These are phyloP conservation scores for Heptranchias perlo DNA, from an alignment of 2,113 vertebrate genomes.

Conservation along the genomic window DNA sequence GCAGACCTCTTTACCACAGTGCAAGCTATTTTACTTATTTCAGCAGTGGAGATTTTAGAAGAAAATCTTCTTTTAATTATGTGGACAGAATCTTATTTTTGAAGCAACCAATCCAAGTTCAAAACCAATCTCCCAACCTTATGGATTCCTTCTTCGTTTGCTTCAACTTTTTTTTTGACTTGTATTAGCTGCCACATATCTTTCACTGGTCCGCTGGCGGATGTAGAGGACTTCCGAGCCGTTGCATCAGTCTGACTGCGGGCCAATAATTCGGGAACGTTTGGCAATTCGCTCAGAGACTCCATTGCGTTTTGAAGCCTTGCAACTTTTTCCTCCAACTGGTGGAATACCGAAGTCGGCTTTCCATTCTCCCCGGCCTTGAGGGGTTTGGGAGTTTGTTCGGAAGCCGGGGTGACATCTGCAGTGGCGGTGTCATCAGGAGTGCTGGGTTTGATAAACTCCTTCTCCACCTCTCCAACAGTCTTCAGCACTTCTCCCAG, in stretches of 20 bases:
- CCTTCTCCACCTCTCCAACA: slow-evolving; percentile 35
- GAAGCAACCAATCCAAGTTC: too few species aligned
- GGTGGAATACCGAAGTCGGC: slow-evolving; percentile 45
- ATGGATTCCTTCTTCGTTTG: slow-evolving; percentile 44
- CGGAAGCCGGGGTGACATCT: background rate
- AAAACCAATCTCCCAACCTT: slow-evolving; percentile 45
- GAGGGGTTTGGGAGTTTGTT: background rate
- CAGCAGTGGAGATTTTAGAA: too few species aligned
- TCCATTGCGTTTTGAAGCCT: slow-evolving; percentile 41
- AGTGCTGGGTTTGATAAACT: slow-evolving; percentile 41
- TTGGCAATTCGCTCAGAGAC: background rate
- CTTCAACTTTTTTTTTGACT: slow-evolving; percentile 51
- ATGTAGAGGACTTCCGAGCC: too few species aligned
- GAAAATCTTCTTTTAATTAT: too few species aligned
- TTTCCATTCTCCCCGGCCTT: background rate
- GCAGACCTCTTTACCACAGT: too few species aligned
- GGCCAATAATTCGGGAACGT: slow-evolving; percentile 15
- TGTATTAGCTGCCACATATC: slow-evolving; percentile 48
- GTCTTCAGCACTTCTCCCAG: slow-evolving; percentile 39
- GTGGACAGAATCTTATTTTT: too few species aligned
- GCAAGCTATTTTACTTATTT: too few species aligned
- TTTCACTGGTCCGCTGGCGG: background rate
- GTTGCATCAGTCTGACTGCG: slow-evolving; percentile 8
- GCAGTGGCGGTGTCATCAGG: fast-evolving
- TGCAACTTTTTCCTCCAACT: slow-evolving; percentile 42